A percentile compares a stretch with the other conserved stretches of the same genome.
Evolutionary conservation across 2,797 vertebrate species (phyloP).

Genomic region (Garrulus glandarius): DNA sequence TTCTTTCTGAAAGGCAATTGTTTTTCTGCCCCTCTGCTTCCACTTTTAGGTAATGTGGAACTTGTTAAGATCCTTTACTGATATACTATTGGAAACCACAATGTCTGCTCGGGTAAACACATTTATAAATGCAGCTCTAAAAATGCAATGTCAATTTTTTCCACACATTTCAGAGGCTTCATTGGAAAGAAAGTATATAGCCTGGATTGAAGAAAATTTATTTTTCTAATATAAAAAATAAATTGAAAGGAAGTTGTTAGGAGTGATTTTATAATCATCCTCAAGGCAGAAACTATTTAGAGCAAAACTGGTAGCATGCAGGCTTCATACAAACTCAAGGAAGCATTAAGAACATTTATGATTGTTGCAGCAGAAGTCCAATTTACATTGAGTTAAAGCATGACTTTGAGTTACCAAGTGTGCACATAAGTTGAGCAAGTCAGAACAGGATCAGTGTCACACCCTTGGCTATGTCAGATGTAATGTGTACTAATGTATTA

Average conservation of each 20-base stretch:
- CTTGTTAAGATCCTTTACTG: not conserved
- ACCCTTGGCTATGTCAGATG: conserved; percentile 2
- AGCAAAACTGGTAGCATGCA: not conserved
- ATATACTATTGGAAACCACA: not conserved
- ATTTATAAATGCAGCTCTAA: conserved; percentile 34
- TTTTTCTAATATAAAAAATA: conserved; percentile 39
- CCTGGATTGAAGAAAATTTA: not conserved
- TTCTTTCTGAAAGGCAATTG: not conserved
- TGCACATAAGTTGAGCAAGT: not conserved
- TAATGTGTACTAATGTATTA: conserved; percentile 47
- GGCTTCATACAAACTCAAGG: not conserved
- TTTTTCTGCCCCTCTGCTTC: not conserved
- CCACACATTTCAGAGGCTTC: not conserved
- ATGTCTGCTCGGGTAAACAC: not conserved
- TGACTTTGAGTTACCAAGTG: conserved; percentile 4
- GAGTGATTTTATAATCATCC: conserved; percentile 19
- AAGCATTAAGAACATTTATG: not conserved
- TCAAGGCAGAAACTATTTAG: conserved; percentile 4
- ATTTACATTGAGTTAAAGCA: conserved; percentile 3
- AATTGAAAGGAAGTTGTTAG: not conserved
- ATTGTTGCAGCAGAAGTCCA: conserved; percentile 8
- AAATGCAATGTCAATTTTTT: not conserved
- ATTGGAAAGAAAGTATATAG: not conserved
- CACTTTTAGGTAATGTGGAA: not conserved
- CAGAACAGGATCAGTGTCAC: not conserved